phyloP scores from a whole-genome alignment of 2,888 invertebrate species.

The Drosophila prostipennis region DNA sequence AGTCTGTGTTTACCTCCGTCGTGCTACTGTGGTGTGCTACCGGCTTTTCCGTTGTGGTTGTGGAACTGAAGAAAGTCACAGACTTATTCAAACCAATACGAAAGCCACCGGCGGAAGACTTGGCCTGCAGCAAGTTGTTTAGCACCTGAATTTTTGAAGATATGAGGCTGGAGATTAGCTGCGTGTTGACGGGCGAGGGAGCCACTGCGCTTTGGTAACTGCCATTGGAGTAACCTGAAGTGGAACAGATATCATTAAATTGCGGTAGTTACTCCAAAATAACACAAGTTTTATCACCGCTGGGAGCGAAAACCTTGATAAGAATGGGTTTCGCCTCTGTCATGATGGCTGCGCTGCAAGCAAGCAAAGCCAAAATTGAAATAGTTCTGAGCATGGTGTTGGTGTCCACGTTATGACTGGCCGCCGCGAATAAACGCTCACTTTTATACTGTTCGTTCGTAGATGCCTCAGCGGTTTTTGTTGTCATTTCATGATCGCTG shows the following conservation, averaged over 20 bases:
- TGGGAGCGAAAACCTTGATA: slow-evolving; percentile 64
- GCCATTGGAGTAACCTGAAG: slow-evolving; percentile 31
- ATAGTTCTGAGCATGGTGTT: slow-evolving; percentile 59
- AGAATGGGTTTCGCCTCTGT: slow-evolving; percentile 58
- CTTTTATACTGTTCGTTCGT: slow-evolving; percentile 56
- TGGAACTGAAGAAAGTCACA: slow-evolving; percentile 34
- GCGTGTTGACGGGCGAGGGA: slow-evolving; percentile 43
- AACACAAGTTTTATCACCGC: slow-evolving; percentile 43
- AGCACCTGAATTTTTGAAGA: slow-evolving; percentile 55
- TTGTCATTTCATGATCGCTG: slow-evolving; percentile 54
- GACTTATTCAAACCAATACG: slow-evolving; percentile 54
- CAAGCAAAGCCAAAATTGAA: slow-evolving; percentile 53
- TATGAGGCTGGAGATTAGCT: slow-evolving; percentile 57
- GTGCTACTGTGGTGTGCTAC: slow-evolving; percentile 37
- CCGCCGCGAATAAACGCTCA: slow-evolving; percentile 41
- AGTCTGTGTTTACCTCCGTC: slow-evolving; percentile 75
- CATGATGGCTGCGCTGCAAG: slow-evolving; percentile 38
- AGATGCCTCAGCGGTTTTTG: slow-evolving; percentile 37
- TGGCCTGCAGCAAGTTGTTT: slow-evolving; percentile 55
- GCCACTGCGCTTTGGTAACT: slow-evolving; percentile 24
- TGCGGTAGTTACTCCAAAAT: not conserved
- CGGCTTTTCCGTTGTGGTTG: slow-evolving; percentile 56
- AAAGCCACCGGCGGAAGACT: slow-evolving; percentile 49
- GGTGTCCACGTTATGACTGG: slow-evolving; percentile 45
- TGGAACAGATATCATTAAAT: not conserved